Evolutionary conservation across 2,113 vertebrate genomes (phyloP).

Genomic region (Barbus barbus): DNA sequence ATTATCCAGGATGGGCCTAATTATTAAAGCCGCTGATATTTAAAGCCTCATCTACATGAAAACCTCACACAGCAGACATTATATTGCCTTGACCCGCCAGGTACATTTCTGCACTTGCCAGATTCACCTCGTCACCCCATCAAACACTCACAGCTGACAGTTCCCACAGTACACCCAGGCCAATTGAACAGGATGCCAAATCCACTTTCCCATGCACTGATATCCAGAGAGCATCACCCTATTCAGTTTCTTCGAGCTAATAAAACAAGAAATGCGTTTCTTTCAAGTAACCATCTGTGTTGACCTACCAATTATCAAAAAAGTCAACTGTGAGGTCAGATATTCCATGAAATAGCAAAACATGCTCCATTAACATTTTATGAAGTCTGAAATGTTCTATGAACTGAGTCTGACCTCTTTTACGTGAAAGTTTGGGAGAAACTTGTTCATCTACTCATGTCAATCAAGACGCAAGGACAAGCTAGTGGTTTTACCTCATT

Average conservation of each 20-base stretch:
- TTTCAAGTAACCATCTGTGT: conserved; percentile 1
- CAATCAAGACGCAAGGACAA: background rate
- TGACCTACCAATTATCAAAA: background rate
- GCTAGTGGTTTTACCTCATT: background rate
- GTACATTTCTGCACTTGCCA: conserved; percentile 36
- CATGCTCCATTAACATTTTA: background rate
- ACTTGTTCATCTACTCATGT: background rate
- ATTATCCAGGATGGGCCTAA: background rate
- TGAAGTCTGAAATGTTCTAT: background rate
- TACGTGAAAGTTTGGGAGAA: background rate
- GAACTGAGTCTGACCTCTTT: background rate
- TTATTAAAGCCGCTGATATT: background rate
- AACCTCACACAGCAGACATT: background rate
- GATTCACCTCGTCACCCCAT: background rate
- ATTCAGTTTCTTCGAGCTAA: background rate
- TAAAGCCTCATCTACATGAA: background rate
- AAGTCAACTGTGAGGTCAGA: background rate
- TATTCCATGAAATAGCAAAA: background rate
- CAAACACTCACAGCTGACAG: conserved; percentile 34
- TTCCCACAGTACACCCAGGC: conserved; percentile 41
- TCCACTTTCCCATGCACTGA: conserved; percentile 1
- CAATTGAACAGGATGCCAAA: conserved; percentile 7
- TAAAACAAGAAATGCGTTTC: conserved; percentile 14
- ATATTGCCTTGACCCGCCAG: background rate
- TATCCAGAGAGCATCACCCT: conserved; percentile 4